phyloP scores from a whole-genome alignment of 2,797 vertebrate genomes.

The Sebastes flavidus region DNA sequence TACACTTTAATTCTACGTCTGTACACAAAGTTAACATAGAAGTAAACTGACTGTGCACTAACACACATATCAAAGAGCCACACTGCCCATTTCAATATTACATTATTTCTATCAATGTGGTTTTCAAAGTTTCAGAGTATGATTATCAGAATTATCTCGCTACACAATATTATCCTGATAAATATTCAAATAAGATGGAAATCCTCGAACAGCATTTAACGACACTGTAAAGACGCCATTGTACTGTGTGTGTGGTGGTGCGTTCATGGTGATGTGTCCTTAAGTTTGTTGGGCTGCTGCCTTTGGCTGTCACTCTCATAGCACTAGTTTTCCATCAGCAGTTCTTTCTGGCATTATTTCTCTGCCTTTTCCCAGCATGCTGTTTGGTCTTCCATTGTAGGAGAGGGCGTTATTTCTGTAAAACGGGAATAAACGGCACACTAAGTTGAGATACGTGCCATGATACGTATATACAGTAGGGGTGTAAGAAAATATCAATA shows the following conservation, averaged over 20 bases:
- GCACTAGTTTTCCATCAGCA: background rate
- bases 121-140: background rate
- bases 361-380: background rate
- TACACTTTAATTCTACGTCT: background rate
- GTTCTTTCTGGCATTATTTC: background rate
- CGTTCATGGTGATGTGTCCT: background rate
- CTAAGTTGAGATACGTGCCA: background rate
- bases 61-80: background rate
- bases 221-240: background rate
- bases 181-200: conserved; percentile 62
- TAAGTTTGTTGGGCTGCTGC: background rate
- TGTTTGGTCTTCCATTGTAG: background rate
- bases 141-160: background rate
- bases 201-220: conserved; percentile 20
- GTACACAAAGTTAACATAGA: background rate
- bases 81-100: background rate
- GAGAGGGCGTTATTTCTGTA: background rate
- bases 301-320: background rate
- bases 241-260: background rate
- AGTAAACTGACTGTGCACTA: background rate
- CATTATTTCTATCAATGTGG: background rate
- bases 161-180: conserved; percentile 9
- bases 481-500: too few species aligned
- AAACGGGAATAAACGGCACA: background rate
- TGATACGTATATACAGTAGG: background rate